These are phyloP conservation scores for Benthosema pterotum DNA, from an alignment of 2,797 vertebrate genomes.

Conservation along the genomic window DNA sequence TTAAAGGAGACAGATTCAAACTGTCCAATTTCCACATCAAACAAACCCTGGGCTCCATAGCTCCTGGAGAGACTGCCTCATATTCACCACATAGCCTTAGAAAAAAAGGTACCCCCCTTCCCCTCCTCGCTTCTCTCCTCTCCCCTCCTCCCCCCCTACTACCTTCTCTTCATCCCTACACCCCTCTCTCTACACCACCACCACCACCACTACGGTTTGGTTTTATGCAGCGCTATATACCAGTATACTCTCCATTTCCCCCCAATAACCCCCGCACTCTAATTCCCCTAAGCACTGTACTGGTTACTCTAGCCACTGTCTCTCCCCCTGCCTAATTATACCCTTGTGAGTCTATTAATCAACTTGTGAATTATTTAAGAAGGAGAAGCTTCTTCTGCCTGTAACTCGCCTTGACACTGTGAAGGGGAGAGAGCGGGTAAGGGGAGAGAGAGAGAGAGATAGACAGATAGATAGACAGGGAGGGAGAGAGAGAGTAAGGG, in stretches of 20 bases:
- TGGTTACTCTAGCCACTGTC: conserved; percentile 94
- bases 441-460: conserved; percentile 44
- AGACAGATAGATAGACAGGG: conserved; percentile 10
- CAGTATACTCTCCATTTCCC: conserved; percentile 86
- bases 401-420: conserved; percentile 90
- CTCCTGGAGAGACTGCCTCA: conserved; percentile 96
- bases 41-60: conserved; percentile 90
- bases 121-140: conserved; percentile 1
- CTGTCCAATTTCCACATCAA: conserved; percentile 99
- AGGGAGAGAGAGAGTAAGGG: conserved; percentile 28
- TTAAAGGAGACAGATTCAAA: conserved; percentile 99
- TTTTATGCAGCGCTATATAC: conserved; percentile 42
- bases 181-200: conserved; percentile 61
- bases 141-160: conserved; percentile 4
- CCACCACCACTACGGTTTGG: conserved; percentile 57
- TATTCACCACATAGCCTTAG: conserved; percentile 88
- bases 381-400: conserved; percentile 91
- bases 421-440: conserved; percentile 55
- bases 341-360: conserved; percentile 99
- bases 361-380: conserved; percentile 99
- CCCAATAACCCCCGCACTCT: conserved; percentile 89
- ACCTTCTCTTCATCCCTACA: conserved; percentile 54
- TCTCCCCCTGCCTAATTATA: conserved; percentile 99
- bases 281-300: conserved; percentile 97
- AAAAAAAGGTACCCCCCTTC: conserved; percentile 76